phyloP scores from a whole-genome alignment of 2,113 vertebrate species.

The Dasyprocta punctata region DNA sequence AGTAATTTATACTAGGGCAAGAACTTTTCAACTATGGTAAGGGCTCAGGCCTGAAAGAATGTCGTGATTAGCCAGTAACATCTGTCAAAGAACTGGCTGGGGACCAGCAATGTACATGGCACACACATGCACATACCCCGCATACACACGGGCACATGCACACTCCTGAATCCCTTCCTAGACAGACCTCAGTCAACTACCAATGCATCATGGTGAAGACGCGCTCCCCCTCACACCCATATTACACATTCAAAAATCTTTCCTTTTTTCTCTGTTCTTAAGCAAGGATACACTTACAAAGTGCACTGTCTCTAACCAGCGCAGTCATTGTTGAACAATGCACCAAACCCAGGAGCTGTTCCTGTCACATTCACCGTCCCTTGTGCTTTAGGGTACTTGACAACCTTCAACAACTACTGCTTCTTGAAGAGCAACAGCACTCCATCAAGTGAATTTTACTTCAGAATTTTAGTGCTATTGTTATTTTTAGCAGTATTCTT shows the following conservation, averaged over 20 bases:
- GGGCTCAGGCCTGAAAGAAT: not conserved
- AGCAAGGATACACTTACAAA: constrained; percentile 45
- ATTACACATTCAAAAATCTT: not conserved
- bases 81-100: not conserved
- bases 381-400: constrained; percentile 58
- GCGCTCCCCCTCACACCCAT: not conserved
- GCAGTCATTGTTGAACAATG: constrained; percentile 18
- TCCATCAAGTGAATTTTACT: constrained; percentile 56
- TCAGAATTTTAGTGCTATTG: constrained; percentile 59
- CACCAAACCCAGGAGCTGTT: constrained; percentile 29
- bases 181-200: not conserved
- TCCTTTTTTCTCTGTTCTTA: constrained; percentile 22
- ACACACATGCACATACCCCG: not conserved
- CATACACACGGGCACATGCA: not conserved
- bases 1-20: no score
- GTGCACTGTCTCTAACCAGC: not conserved
- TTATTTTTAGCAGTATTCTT: constrained; percentile 66
- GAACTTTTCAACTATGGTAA: no score
- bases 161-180: not conserved
- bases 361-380: not conserved
- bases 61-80: not conserved
- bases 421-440: constrained; percentile 68
- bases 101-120: not conserved
- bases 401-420: constrained; percentile 1
- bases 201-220: not conserved